Base-by-base conservation (phyloP, 2,888 invertebrate genomes). In the Octonoba sinensis region DNA sequence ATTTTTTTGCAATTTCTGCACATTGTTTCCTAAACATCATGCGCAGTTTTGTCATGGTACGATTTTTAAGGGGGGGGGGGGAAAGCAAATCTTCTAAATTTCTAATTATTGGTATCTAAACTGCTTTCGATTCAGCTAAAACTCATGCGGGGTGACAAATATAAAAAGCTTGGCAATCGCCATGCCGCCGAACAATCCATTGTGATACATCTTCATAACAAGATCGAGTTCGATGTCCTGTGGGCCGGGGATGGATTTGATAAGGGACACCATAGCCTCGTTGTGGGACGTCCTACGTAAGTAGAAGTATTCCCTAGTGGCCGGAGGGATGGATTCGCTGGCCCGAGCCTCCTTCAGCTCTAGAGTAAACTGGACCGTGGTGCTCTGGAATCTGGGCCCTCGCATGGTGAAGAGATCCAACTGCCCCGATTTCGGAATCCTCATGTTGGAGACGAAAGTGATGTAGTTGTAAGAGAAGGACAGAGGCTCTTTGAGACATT, bases 391-490 rank as follows among this genome's bases (percentile, higher is more conserved):
- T 51, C 91, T 90, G 0, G 95, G 95, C 0, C 96, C 96, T 36
- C 93, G 91, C 91, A 98, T 94, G 12, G 95, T 95, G 89, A 98
- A 97, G 12, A 98, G 90, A 73, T 95, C 94, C 51, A 93, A 90
- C 57, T 91, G 90, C 1, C 92, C 92, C 83, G 89, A 87, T 1
- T 90, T 86, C 4, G 94, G 93, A 54, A 96, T 91, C 70, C 93
- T 93, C 73, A 95, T 90, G 87, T 95, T 93, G 27, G 96, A 94
- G 0, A 95, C 94, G 86, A 99, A 93, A 0, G 96, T 95, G 86
- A 99, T 94, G 89, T 95, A 98, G 89, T 97, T 96, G 90, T 93
- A 96, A 47, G 96, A 96, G 88, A 94, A 94, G 70, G 95, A 94
- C 62, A 95, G 92, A 0, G 98, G 96, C 86, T 92, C 92, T 62